Evolutionary conservation across 92 coral and sea anemone species (phyloP), one percentile per base, ranked within the genome.

Genomic region (Umimayanthus kanabou): DNA sequence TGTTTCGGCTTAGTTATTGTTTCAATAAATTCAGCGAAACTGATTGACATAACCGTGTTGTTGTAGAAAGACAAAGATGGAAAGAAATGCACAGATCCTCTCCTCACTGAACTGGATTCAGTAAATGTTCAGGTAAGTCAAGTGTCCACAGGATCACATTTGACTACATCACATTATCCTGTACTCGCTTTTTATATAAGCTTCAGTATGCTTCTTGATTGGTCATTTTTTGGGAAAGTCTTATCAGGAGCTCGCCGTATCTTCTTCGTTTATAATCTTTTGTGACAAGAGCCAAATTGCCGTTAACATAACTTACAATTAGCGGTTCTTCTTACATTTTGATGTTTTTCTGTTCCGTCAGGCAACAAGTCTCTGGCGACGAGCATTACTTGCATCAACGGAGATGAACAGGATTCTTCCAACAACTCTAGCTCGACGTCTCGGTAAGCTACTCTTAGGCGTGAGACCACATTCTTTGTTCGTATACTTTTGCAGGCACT

Each of bases 301-400:
- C 65, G 0, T 0, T 57, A 20, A 57, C 14, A 14, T 61, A 20
- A 4, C 26, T 61, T 61, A 61, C 69, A 61, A 61, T 22, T 61
- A 9, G 69, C 23, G 69, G 3, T 61, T 57, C 15, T 2, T 57
- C 10, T 57, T 57, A 15, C 18, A 57, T 28, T 39, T 73, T 50
- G 25, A 49, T 30, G 6, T 84, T 73, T 69, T 40, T 72, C 47
- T 39, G 26, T 88, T 74, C 79, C 28, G 4, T 40, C 79, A 97
- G 99, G 93, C 98, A 20, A 92, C 95, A 8, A 91, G 97, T 84
- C 89, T 97, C 22, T 97, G 99, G 99, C 93, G 99, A 40, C 94
- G 97, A 88, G 94, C 99, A 71, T 85, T 97, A 75, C 90, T 94
- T 69, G 99, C 98, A 58, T 97, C 98, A 55, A 90, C 94, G 28